These are phyloP conservation scores for Diglossa cyanea DNA, from an alignment of 2,797 vertebrate genomes.

Conservation along the genomic window DNA sequence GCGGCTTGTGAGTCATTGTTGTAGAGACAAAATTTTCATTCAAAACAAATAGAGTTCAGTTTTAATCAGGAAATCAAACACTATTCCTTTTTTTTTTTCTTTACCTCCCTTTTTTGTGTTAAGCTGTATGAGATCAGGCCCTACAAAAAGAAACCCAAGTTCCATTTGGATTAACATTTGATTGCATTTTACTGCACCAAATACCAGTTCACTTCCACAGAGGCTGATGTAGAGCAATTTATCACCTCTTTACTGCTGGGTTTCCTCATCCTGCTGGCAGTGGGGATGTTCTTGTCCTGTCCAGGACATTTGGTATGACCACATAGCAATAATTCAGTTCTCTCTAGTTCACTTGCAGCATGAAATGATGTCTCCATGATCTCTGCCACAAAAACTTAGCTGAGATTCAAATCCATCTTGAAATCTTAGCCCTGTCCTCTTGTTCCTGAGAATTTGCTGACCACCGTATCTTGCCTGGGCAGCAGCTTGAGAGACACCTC, in stretches of 20 bases:
- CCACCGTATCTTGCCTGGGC: background rate
- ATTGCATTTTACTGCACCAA: background rate
- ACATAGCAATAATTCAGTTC: background rate
- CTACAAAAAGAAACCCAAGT: background rate
- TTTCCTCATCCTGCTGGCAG: background rate
- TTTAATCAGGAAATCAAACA: background rate
- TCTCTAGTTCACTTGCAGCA: background rate
- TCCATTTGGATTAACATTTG: background rate
- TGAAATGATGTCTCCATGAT: background rate
- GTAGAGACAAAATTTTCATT: background rate
- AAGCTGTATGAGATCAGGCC: background rate
- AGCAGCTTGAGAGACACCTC: background rate
- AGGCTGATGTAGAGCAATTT: background rate
- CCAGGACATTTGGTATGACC: background rate
- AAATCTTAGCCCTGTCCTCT: background rate
- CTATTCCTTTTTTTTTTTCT: background rate
- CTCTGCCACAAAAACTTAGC: background rate
- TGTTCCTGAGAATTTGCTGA: background rate
- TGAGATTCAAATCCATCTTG: background rate
- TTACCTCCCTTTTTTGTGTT: background rate
- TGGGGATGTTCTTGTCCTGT: background rate
- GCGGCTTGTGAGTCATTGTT: background rate
- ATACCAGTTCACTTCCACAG: background rate
- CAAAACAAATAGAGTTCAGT: background rate
- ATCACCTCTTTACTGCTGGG: background rate